These are phyloP conservation scores for Myopa testacea DNA, from an alignment of 2,888 invertebrate species.

Conservation along the genomic window DNA sequence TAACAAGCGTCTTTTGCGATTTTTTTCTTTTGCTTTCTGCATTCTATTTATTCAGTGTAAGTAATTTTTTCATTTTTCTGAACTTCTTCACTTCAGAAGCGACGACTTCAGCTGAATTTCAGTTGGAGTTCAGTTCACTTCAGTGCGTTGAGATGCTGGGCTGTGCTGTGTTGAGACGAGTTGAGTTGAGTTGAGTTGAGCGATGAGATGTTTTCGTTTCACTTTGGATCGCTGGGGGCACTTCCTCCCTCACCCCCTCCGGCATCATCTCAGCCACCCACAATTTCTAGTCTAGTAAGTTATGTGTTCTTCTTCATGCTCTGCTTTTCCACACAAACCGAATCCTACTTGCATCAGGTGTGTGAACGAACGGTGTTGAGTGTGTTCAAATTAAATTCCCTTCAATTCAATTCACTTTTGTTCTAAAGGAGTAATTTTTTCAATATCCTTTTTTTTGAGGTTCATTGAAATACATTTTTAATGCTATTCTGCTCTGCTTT, in stretches of 20 bases:
- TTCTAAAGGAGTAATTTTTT: background rate
- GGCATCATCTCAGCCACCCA: background rate
- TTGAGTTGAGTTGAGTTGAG: conserved; percentile 7
- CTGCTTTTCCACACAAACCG: background rate
- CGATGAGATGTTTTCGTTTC: conserved; percentile 14
- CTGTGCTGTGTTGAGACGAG: background rate
- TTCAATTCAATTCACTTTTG: conserved; percentile 27
- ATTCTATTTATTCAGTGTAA: conserved; percentile 24
- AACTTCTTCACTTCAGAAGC: conserved; percentile 15
- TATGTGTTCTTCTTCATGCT: background rate
- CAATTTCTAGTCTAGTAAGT: background rate
- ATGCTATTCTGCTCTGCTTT: background rate
- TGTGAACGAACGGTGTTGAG: conserved; percentile 23
- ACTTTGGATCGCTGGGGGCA: conserved; percentile 19
- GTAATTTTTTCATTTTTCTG: conserved; percentile 9
- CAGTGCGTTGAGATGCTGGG: too few relatives aligned
- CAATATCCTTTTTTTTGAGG: background rate
- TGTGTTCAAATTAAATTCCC: conserved; percentile 30
- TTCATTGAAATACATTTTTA: background rate
- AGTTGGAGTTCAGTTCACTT: conserved; percentile 6
- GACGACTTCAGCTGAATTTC: conserved; percentile 5
- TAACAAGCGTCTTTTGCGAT: conserved; percentile 13
- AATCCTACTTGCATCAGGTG: background rate
- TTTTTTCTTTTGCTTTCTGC: background rate
- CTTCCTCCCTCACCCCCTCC: background rate